A percentile compares a stretch with the other conserved stretches of the same genome.
Evolutionary conservation across 2,113 vertebrate species (phyloP).

Genomic region (Ptilorrhoa leucosticta): DNA sequence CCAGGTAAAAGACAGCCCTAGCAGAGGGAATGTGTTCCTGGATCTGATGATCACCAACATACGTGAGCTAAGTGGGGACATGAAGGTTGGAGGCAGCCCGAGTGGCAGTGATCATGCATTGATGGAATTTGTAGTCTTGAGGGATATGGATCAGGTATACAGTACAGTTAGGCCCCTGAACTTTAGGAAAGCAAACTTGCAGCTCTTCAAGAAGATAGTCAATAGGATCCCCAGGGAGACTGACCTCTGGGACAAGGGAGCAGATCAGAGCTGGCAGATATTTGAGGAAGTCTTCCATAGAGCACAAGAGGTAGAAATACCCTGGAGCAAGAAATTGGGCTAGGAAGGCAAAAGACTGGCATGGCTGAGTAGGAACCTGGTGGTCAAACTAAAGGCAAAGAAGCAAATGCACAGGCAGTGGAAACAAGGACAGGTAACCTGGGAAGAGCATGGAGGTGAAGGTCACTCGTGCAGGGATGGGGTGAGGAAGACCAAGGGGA

Average conservation of each 20-base stretch:
- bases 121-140: neutral
- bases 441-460: neutral
- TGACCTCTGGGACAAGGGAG: neutral
- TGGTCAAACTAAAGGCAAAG: neutral
- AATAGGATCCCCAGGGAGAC: neutral
- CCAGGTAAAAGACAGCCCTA: neutral
- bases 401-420: neutral
- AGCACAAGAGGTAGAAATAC: neutral
- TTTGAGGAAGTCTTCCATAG: neutral
- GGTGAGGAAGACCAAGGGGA: neutral
- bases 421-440: neutral
- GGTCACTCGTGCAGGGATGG: rapidly evolving
- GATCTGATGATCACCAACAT: no score
- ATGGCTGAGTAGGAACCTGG: neutral
- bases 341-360: neutral
- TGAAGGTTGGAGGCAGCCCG: neutral
- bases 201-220: neutral
- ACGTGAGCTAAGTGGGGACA: rapidly evolving
- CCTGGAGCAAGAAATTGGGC: neutral
- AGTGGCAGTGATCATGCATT: neutral
- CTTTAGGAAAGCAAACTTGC: neutral
- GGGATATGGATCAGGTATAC: neutral
- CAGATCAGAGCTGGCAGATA: neutral
- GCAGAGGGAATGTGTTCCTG: neutral
- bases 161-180: neutral